These are phyloP conservation scores for Myioborus melanocephalus DNA, from an alignment of 2,797 vertebrate species.

Conservation along the genomic window DNA sequence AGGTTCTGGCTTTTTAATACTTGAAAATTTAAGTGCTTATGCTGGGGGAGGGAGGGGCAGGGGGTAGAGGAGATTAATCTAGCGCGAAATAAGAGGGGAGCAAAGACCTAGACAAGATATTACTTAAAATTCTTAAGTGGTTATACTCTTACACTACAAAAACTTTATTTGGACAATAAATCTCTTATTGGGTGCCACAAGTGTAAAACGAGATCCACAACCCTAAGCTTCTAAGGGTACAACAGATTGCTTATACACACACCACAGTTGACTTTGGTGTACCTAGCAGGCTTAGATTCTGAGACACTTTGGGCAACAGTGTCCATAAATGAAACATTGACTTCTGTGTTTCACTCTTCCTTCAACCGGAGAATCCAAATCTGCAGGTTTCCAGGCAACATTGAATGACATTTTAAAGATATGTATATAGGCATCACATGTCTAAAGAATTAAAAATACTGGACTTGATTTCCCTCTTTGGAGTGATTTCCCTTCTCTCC, in stretches of 20 bases:
- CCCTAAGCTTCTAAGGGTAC: not conserved
- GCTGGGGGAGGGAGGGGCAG: rapidly evolving
- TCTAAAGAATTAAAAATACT: not conserved
- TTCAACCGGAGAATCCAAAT: not conserved
- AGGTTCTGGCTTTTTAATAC: not conserved
- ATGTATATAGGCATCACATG: not conserved
- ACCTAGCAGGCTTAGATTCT: not conserved
- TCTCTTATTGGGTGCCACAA: not conserved
- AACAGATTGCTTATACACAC: rapidly evolving
- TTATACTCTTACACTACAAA: not conserved
- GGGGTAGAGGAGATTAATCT: not conserved
- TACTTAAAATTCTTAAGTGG: not conserved
- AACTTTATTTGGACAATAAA: not conserved
- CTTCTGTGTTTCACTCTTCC: not conserved
- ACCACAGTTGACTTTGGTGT: not conserved
- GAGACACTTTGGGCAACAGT: not conserved
- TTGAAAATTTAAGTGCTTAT: not conserved
- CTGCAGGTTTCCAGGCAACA: not conserved
- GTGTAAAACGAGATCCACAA: not conserved
- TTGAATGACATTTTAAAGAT: not conserved
- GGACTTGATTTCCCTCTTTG: not conserved
- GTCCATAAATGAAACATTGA: not conserved
- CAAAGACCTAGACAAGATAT: not conserved
- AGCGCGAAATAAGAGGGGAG: not conserved
- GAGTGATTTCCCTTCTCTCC: not conserved